These are phyloP conservation scores for Plusia festucae DNA, from an alignment of 2,888 invertebrate genomes.

Conservation along the genomic window DNA sequence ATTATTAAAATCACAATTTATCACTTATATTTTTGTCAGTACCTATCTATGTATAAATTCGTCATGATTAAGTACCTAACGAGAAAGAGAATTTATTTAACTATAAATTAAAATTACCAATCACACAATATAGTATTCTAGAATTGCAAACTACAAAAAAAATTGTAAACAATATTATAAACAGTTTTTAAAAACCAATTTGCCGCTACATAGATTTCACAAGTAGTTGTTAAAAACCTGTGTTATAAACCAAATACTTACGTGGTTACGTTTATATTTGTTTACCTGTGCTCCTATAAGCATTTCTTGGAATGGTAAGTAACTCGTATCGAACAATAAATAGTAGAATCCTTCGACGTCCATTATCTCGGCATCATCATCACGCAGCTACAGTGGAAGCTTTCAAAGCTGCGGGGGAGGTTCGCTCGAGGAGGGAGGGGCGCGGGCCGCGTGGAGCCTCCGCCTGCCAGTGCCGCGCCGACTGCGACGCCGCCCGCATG, in stretches of 20 bases:
- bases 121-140: background rate
- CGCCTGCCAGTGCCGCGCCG: slow-evolving; percentile 85
- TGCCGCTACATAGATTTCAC: background rate
- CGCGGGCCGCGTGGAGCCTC: slow-evolving; percentile 81
- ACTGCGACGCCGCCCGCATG: slow-evolving; percentile 81
- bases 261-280: slow-evolving; percentile 15
- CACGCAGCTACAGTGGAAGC: slow-evolving; percentile 84
- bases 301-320: slow-evolving; percentile 76
- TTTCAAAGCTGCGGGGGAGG: slow-evolving; percentile 82
- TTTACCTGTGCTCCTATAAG: slow-evolving; percentile 66
- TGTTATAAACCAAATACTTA: slow-evolving; percentile 36
- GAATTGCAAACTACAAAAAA: background rate
- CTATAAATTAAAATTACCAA: too few species aligned
- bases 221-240: slow-evolving; percentile 10
- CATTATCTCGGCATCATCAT: slow-evolving; percentile 88
- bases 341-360: slow-evolving; percentile 86
- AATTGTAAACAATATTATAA: background rate
- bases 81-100: too few species aligned
- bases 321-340: slow-evolving; percentile 85
- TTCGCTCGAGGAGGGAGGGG: slow-evolving; percentile 72
- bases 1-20: background rate
- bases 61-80: too few species aligned
- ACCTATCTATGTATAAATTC: too few species aligned
- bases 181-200: background rate
- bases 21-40: too few species aligned